A percentile compares a stretch with the other conserved stretches of the same genome.
Evolutionary conservation across 2,113 vertebrate genomes (phyloP).

Genomic region (Pelecanoides urinatrix): DNA sequence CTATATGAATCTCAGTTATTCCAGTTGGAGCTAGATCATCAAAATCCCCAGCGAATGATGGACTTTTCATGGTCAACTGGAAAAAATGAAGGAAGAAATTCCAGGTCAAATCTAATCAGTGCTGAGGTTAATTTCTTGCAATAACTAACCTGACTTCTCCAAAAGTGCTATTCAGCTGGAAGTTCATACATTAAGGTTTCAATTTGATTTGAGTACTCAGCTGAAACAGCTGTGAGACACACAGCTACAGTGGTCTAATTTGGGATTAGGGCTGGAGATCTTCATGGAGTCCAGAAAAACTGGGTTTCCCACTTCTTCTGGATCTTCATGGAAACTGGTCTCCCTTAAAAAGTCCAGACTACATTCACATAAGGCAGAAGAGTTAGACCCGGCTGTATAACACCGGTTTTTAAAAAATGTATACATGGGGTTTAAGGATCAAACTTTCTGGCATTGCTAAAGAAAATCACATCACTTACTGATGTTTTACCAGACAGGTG

Average conservation of each 20-base stretch:
- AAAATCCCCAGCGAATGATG: not conserved
- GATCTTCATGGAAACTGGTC: not conserved
- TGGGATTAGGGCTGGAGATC: not conserved
- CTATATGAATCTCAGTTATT: not conserved
- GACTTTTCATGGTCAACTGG: not conserved
- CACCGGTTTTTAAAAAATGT: not conserved
- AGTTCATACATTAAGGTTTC: not conserved
- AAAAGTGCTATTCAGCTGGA: not conserved
- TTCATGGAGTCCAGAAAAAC: not conserved
- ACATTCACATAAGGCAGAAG: not conserved
- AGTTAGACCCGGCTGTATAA: not conserved
- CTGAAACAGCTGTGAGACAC: not conserved
- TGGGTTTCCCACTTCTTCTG: not conserved
- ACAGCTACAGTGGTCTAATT: not conserved
- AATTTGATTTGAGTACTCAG: not conserved
- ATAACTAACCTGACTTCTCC: not conserved
- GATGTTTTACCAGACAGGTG: not conserved
- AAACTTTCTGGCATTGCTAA: not conserved
- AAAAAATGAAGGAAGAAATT: slow-evolving; percentile 22
- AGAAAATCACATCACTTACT: not conserved
- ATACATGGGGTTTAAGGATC: not conserved
- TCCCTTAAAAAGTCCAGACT: not conserved
- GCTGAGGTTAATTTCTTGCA: not conserved
- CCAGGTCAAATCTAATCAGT: not conserved
- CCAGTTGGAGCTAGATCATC: not conserved